Base-by-base conservation (phyloP, 2,113 vertebrate species). In the Furnarius figulus region DNA sequence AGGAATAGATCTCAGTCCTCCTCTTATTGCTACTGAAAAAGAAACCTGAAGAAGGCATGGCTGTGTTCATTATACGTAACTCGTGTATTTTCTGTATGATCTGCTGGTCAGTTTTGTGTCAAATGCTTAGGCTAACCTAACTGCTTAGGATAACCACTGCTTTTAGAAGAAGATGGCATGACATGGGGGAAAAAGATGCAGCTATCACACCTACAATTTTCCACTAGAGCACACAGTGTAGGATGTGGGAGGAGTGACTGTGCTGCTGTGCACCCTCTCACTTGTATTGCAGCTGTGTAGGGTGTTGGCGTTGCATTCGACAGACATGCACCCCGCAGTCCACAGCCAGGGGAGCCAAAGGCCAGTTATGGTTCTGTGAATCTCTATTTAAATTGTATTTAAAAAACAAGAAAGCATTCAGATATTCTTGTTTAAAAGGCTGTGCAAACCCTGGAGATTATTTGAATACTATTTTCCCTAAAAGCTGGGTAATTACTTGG, bases 201-300 rank as follows among this genome's bases (percentile, higher is more conserved):
- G 35, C 39, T 31, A 5, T 62, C 28, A 42, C 1, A 1, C 11
- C 15, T 24, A 3, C 44, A 14, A 13, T 62, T 70, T 53, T 53
- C 58, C 0, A 5, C 6, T 1, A 20, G 33, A 39, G 9, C 9
- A 14, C 27, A 21, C 10, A 27, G 2, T 1, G 1, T 5, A 17
- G 33, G 12, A 13, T 9, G 8, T 9, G 44, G 9, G 16, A 10
- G 31, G 23, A 39, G 28, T 0, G 1, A 30, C 18, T 35, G 46
- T 49, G 65, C 17, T 87, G 59, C 59, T 80, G n/a, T 40, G 17
- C 20, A 8, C 6, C 8, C 56, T 58, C 2, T 0, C 37, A 4
- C 30, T 31, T 19, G 0, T 12, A 6, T 3, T 53, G 37, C 65
- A 59, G 52, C 28, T 46, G 37, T 3, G 2, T 59, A 18, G 53